phyloP scores from a whole-genome alignment of 2,113 vertebrate genomes.

The Bettongia penicillata region DNA sequence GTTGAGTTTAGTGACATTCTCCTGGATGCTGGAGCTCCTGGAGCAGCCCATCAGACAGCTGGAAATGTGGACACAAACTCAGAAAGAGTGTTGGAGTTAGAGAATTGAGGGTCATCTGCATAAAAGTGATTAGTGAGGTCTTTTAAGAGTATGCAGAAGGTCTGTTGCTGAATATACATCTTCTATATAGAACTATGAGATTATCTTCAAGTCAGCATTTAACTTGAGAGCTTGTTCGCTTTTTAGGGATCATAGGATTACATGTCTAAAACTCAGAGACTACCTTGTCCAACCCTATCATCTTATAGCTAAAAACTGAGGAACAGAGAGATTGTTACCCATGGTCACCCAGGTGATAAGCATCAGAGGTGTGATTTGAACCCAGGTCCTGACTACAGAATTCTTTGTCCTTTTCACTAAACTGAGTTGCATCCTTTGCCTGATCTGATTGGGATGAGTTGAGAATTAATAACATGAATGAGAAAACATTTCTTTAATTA shows the following conservation, averaged over 20 bases:
- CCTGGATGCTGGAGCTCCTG: background rate
- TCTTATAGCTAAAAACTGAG: background rate
- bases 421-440: background rate
- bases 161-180: background rate
- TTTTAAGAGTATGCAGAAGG: background rate
- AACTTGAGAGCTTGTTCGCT: background rate
- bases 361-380: background rate
- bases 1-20: background rate
- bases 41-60: background rate
- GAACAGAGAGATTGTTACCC: background rate
- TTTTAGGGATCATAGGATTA: background rate
- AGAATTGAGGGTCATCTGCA: background rate
- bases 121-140: background rate
- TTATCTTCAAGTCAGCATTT: background rate
- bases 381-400: background rate
- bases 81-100: background rate
- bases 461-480: background rate
- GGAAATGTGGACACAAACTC: background rate
- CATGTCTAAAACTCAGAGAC: background rate
- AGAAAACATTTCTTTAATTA: background rate
- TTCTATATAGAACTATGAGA: background rate
- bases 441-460: background rate
- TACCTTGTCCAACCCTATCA: background rate
- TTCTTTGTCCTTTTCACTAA: background rate
- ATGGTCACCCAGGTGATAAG: background rate